Conservation (phyloP, 2,888 invertebrate species). For the Melinaea menophilus region DNA sequence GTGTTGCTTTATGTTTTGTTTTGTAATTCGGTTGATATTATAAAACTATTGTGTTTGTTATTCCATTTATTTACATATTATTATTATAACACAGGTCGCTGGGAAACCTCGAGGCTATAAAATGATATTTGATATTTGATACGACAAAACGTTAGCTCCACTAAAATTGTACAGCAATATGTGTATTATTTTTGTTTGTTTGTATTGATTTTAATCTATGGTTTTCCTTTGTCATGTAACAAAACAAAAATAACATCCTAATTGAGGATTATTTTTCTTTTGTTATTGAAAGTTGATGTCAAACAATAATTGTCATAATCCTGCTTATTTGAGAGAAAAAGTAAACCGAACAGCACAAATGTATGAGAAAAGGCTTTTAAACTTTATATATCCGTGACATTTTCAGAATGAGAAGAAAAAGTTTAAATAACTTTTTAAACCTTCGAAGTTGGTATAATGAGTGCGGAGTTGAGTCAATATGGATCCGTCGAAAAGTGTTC, state of each 20-base stretch:
- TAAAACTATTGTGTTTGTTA: constrained; percentile 5
- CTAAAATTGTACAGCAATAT: not conserved
- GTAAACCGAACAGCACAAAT: no score
- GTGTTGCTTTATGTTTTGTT: constrained; percentile 13
- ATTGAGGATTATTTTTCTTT: no score
- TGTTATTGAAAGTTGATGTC: no score
- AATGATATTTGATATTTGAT: constrained; percentile 1
- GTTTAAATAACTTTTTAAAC: constrained; percentile 33
- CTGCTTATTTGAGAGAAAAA: no score
- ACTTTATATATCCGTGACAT: constrained; percentile 10
- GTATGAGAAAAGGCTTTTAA: constrained; percentile 16
- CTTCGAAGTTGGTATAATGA: constrained; percentile 31
- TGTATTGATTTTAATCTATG: no score
- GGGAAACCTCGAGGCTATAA: not conserved
- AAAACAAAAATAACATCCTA: no score
- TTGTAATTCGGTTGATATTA: constrained; percentile 6
- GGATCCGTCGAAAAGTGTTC: constrained; percentile 4
- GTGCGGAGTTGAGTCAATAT: constrained; percentile 6
- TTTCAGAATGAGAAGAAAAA: constrained; percentile 22
- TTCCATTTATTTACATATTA: constrained; percentile 9
- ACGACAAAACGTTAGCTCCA: not conserved
- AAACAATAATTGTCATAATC: no score
- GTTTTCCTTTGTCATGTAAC: no score
- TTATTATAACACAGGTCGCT: not conserved
- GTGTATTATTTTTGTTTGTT: no score